Base-by-base conservation (phyloP, 2,888 invertebrate species). In the Coleophora flavipennella region DNA sequence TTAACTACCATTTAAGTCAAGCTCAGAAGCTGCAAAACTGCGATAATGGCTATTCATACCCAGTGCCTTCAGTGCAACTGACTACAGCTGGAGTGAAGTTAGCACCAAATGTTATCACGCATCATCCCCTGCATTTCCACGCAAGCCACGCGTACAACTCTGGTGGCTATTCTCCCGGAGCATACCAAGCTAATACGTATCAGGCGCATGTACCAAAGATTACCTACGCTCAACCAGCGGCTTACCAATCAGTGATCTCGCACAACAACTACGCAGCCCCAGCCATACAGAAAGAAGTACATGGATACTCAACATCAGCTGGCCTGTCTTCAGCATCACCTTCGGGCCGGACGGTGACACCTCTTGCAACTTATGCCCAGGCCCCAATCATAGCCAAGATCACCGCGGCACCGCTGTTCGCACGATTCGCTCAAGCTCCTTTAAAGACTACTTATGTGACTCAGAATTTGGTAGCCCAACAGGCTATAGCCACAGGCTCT, bases 231-330 rank as follows among this genome's bases (percentile, higher is more conserved):
- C 67, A 74, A 47, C 59, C 68, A 34, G 58, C 58, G 11, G 53
- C 60, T 9, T 68, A 67, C 44, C 64, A 67, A 50, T 39, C 62
- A 13, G 50, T 25, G 48, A 39, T 35, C 11, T 42, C 37, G 13
- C 52, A 39, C 7, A 42, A 64, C n/a, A 67, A 65, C 49, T 60
- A 61, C 44, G 61, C 72, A 51, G 49, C 51, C 40, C 61, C 60
- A 62, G 9, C 20, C 3, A 36, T 31, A 14, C 13, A 13, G 26
- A 84, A 51, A 59, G 86, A 86, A 48, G 72, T 71, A 12, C 86
- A 88, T 42, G 87, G 88, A 47, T 87, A 88, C 43, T 74, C 85
- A 7, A 87, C 87, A 26, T 76, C 87, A 10, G 83, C 86, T 3
- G 86, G 84, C 6, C 71, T 87, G 1, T 87, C 88, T 3, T 62